Evolutionary conservation across 2,113 vertebrate species (phyloP).

Genomic region (Chionis minor): DNA sequence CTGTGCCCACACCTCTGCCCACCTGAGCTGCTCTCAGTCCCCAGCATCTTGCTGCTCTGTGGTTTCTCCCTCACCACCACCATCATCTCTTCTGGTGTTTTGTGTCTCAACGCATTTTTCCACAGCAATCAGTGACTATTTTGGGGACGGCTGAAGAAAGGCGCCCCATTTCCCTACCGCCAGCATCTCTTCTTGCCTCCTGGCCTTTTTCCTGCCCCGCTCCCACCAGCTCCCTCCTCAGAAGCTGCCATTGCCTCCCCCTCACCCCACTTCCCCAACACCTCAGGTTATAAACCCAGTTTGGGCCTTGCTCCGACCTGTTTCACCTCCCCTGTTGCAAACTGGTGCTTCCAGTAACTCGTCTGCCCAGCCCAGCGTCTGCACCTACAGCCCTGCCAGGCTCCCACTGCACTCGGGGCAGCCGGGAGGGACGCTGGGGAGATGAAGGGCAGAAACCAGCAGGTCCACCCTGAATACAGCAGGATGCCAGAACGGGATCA

Average conservation of each 20-base stretch:
- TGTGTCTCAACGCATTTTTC: background rate
- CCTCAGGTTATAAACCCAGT: background rate
- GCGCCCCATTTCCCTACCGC: background rate
- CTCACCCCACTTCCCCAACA: background rate
- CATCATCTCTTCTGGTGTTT: background rate
- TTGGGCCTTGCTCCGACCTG: background rate
- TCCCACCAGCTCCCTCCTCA: background rate
- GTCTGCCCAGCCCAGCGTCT: background rate
- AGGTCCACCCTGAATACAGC: background rate
- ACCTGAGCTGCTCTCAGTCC: background rate
- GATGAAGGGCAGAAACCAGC: conserved; percentile 17
- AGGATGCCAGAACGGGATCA: background rate
- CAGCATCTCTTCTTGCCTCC: background rate
- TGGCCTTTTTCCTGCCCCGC: background rate
- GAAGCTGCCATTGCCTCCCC: background rate
- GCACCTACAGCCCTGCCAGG: background rate
- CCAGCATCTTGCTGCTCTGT: background rate
- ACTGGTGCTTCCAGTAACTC: conserved; percentile 30
- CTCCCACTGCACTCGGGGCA: background rate
- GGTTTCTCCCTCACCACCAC: background rate
- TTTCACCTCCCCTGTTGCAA: background rate
- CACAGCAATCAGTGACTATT: background rate
- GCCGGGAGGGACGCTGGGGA: background rate
- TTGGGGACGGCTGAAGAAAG: background rate
- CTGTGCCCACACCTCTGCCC: background rate